Conservation (phyloP, 2,888 invertebrate genomes). For the Watsonalla cultraria region DNA sequence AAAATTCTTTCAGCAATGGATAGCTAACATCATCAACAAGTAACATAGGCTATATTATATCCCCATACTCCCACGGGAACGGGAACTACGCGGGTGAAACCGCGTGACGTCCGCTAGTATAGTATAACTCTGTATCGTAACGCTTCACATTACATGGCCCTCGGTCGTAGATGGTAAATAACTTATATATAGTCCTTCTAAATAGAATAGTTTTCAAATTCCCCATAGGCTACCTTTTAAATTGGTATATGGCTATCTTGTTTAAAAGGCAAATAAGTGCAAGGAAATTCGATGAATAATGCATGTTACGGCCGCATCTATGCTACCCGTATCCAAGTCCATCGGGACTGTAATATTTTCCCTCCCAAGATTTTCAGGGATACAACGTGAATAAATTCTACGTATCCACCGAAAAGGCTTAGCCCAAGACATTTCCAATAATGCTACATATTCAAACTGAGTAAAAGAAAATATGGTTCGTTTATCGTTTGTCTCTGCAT, state of each 20-base stretch:
- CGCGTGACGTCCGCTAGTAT: too few species aligned
- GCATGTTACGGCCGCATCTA: constrained; percentile 17
- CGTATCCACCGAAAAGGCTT: constrained; percentile 29
- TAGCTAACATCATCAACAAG: too few species aligned
- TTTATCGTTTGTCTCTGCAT: constrained; percentile 4
- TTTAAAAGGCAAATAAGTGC: not conserved
- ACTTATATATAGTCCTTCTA: too few species aligned
- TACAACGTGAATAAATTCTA: constrained; percentile 49
- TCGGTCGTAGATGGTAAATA: too few species aligned
- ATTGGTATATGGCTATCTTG: not conserved
- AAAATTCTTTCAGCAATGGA: too few species aligned
- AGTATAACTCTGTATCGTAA: too few species aligned
- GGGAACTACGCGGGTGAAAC: too few species aligned
- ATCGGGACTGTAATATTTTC: constrained; percentile 25
- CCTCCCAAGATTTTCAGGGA: constrained; percentile 23
- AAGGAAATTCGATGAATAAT: constrained; percentile 23
- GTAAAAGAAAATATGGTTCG: constrained; percentile 17
- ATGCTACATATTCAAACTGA: constrained; percentile 25
- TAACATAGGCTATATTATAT: too few species aligned
- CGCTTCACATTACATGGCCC: too few species aligned
- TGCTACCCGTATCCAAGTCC: constrained; percentile 24
- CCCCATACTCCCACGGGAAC: too few species aligned
- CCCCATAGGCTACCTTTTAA: not conserved
- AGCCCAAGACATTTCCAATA: constrained; percentile 33
- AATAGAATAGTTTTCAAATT: too few species aligned